Base-by-base conservation (phyloP, 2,797 vertebrate genomes). In the Amblyopsis hoosieri region DNA sequence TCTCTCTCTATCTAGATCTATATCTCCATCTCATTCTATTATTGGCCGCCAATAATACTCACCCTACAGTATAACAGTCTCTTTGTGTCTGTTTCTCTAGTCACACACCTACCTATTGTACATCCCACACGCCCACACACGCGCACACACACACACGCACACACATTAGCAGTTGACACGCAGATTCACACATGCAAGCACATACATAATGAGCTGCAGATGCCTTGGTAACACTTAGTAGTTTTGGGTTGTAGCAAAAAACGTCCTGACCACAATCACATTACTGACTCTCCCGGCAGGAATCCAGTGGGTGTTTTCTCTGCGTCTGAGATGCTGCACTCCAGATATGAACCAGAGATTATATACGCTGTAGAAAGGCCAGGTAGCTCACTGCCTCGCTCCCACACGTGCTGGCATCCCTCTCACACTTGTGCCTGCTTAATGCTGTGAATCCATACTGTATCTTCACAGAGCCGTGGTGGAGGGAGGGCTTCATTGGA, bases 271-370 rank as follows among this genome's bases (percentile, higher is more conserved):
- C 71, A 62, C 77, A 80, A 60, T 80, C 75, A 74, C 72, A 73
- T 85, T 74, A 78, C 77, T 88, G 79, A 86, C 81, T 85, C 76
- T 67, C 42, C 64, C 1, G 29, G 64, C 71, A 86, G 73, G 79
- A 88, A 85, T 87, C 75, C 77, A 80, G 85, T 86, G 80, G 79
- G 83, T 85, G 84, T 87, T 84, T 78, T 67, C 60, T 42, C 58
- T 45, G 60, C 4, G 45, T 79, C 63, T 72, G 60, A 71, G 57
- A 69, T 66, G 56, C 48, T 67, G 17, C 0, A 57, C 65, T 80
- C 79, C 66, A 23, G 57, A 74, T 58, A 31, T 57, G 70, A 48
- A 75, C 77, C 75, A 71, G 78, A 84, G 87, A 85, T 67, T 15
- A 76, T 15, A 76, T 6, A 37, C 33, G 2, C 33, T 8, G 33